Conservation (phyloP, 2,888 invertebrate species). For the Peribatodes rhomboidaria region DNA sequence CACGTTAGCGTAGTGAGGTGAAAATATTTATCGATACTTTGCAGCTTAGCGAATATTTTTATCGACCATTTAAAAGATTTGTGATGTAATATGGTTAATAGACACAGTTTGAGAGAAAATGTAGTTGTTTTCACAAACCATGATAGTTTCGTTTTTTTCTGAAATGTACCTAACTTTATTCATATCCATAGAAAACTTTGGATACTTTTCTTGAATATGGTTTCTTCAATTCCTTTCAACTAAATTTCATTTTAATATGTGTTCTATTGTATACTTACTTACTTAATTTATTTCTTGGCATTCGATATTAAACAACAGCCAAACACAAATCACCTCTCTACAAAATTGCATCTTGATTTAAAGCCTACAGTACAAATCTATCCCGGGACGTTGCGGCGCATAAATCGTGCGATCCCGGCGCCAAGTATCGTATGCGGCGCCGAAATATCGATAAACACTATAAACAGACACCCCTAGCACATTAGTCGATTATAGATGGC, state of each 20-base stretch:
- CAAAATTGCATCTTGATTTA: conserved; percentile 22
- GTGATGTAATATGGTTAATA: too few relatives aligned
- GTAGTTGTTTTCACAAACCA: too few relatives aligned
- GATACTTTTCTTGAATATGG: too few relatives aligned
- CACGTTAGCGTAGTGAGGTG: conserved; percentile 54
- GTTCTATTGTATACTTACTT: too few relatives aligned
- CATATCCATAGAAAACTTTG: too few relatives aligned
- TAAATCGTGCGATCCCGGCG: conserved; percentile 38
- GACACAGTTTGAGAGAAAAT: too few relatives aligned
- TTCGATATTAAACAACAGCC: neutral
- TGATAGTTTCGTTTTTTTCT: too few relatives aligned
- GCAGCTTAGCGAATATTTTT: conserved; percentile 44
- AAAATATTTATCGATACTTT: conserved; percentile 50
- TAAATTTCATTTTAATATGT: too few relatives aligned
- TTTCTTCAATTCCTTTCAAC: too few relatives aligned
- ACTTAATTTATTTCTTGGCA: neutral
- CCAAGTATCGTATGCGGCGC: conserved; percentile 44
- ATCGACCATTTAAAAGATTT: conserved; percentile 16
- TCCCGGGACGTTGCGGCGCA: conserved; percentile 33
- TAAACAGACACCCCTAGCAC: conserved; percentile 40
- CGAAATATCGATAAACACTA: conserved; percentile 49
- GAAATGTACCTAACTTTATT: too few relatives aligned
- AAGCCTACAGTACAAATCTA: conserved; percentile 16
- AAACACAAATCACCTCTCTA: neutral
- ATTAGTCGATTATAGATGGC: conserved; percentile 40